These are phyloP conservation scores for Hetaerina americana DNA, from an alignment of 1,140 invertebrate species.

Conservation along the genomic window DNA sequence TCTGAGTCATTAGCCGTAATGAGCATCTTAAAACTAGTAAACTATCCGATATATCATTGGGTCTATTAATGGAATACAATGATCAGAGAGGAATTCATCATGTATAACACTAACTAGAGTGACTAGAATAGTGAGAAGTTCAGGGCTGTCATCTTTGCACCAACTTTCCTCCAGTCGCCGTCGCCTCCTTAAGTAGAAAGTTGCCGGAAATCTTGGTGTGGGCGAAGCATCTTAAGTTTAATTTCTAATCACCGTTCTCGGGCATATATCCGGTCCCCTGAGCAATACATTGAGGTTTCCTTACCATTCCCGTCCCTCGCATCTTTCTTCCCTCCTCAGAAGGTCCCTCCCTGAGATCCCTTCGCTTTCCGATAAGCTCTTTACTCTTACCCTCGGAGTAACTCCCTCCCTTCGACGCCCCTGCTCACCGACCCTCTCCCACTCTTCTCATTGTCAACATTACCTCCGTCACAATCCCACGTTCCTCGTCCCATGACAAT, in stretches of 20 bases:
- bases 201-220: no score
- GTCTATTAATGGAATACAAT: no score
- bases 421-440: background rate
- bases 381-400: background rate
- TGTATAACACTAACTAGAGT: no score
- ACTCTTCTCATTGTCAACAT: background rate
- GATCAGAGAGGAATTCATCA: no score
- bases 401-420: background rate
- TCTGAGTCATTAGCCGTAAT: no score
- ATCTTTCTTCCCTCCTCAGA: background rate
- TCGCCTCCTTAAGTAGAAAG: no score
- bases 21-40: no score
- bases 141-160: no score
- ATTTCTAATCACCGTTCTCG: background rate
- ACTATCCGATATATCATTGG: no score
- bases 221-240: background rate
- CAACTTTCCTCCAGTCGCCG: no score
- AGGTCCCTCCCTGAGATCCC: background rate
- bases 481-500: background rate
- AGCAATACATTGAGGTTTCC: background rate
- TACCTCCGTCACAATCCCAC: background rate
- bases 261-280: background rate
- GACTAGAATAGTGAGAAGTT: no score
- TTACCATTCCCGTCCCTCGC: background rate
- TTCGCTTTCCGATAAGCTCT: background rate